phyloP scores from a whole-genome alignment of 2,113 vertebrate species.

The Rhineura floridana region DNA sequence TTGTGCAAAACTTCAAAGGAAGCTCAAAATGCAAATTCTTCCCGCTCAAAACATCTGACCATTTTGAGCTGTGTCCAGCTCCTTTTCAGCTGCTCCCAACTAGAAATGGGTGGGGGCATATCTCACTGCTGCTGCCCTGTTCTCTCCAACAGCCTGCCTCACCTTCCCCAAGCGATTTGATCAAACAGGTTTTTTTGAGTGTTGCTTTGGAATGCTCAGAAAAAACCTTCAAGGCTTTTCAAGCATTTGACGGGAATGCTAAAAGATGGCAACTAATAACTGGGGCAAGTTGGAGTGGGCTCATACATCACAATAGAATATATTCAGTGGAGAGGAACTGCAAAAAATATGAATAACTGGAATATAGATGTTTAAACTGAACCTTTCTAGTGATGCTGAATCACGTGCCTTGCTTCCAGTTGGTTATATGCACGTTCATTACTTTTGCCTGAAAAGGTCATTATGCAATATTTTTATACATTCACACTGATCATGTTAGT shows the following conservation, averaged over 20 bases:
- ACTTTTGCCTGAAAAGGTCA: background rate
- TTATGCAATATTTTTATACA: background rate
- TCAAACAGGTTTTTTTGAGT: background rate
- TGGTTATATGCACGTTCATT: background rate
- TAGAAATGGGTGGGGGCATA: background rate
- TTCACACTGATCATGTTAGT: background rate
- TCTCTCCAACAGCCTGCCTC: background rate
- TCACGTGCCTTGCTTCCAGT: background rate
- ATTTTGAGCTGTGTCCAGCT: background rate
- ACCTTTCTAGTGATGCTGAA: background rate
- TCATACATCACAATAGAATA: background rate
- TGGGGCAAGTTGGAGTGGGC: background rate
- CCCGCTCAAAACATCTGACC: background rate
- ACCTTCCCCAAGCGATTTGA: background rate
- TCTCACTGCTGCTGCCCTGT: background rate
- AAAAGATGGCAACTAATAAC: background rate
- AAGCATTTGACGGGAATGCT: background rate
- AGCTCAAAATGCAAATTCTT: background rate
- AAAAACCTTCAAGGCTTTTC: background rate
- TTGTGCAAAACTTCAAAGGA: background rate
- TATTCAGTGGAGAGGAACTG: background rate
- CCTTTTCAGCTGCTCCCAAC: background rate
- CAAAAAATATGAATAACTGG: background rate
- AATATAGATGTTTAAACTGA: background rate
- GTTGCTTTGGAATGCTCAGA: background rate